These are phyloP conservation scores for Lanius collurio DNA, from an alignment of 2,113 vertebrate genomes.

Conservation along the genomic window DNA sequence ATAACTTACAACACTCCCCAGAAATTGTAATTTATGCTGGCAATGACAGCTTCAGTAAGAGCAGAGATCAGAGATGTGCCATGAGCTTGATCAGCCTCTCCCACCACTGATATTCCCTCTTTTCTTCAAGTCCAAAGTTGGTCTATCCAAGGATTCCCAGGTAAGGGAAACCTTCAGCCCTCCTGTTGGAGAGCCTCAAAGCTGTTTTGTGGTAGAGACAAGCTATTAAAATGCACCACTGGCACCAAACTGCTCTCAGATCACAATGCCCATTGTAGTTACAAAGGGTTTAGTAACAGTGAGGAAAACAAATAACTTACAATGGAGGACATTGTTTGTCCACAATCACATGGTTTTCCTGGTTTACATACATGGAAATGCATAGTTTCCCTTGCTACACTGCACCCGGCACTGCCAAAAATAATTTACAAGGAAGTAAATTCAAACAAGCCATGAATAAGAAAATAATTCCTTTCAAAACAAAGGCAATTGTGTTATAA, in stretches of 20 bases:
- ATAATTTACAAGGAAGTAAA: constrained; percentile 35
- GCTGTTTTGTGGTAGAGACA: background rate
- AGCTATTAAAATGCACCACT: background rate
- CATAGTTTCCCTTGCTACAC: background rate
- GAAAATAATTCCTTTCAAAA: constrained; percentile 27
- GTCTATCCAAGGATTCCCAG: background rate
- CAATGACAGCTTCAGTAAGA: background rate
- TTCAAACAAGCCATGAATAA: constrained; percentile 6
- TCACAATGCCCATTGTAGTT: background rate
- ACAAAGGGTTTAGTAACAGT: background rate
- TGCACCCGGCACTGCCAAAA: background rate
- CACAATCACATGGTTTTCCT: constrained; percentile 22
- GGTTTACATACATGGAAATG: constrained; percentile 13
- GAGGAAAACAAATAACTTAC: constrained; percentile 33
- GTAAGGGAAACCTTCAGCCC: background rate
- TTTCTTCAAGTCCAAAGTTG: background rate
- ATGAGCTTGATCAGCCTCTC: background rate
- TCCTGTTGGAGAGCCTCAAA: background rate
- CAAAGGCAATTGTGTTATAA: constrained; percentile 31
- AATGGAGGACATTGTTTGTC: constrained; percentile 21
- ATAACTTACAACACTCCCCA: background rate
- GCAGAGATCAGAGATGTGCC: background rate
- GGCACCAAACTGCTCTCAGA: background rate
- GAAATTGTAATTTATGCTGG: background rate
- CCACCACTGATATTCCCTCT: background rate